Base-by-base conservation (phyloP, 1,140 invertebrate genomes). In the Habropoda laboriosa region DNA sequence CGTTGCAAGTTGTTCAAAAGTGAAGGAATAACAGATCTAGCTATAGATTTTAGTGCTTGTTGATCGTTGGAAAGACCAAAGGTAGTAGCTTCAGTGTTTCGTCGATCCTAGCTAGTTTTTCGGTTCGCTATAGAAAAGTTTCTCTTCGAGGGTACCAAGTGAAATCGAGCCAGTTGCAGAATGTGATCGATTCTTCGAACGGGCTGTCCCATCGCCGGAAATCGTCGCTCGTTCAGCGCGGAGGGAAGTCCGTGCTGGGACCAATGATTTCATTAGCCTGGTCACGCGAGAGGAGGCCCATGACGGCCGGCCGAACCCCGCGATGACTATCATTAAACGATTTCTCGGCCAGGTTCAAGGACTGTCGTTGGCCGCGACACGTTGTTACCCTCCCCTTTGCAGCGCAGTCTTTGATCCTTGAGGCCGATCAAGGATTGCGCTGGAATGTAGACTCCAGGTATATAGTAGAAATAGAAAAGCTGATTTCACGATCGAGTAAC, bases 251-350 rank as follows among this genome's bases (percentile, higher is more conserved):
- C 6, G 24, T 49, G 32, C 61, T 21, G n/a, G 7, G n/a, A 45
- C 35, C 10, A 40, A 79, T 64, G 60, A 70, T 64, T 66, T 57
- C 16, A 35, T 58, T 49, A 45, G 57, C 12, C 35, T 27, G 45
- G 61, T 58, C 71, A 30, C 30, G 60, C 1, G 70, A 74, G 57
- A 55, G 24, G 21, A 78, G 67, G 24, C 32, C 67, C 38, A 47
- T 38, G 63, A 67, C 71, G 42, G 27, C 42, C 30, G 57, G 60
- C 49, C 60, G 55, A 75, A 60, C 35, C 51, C 8, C 40, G 70
- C 55, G 80, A 75, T 79, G 70, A 82, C 51, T 45, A 49, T 80
- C 79, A 45, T 80, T 40, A 53, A 70, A 21, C 73, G 79, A 51
- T 67, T 73, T 47, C 18, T 42, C 64, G 71, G 35, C 38, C 73